Evolutionary conservation across 2,797 vertebrate species (phyloP), one percentile per base, ranked within the genome.

Genomic region (Neopelma chrysocephalum): DNA sequence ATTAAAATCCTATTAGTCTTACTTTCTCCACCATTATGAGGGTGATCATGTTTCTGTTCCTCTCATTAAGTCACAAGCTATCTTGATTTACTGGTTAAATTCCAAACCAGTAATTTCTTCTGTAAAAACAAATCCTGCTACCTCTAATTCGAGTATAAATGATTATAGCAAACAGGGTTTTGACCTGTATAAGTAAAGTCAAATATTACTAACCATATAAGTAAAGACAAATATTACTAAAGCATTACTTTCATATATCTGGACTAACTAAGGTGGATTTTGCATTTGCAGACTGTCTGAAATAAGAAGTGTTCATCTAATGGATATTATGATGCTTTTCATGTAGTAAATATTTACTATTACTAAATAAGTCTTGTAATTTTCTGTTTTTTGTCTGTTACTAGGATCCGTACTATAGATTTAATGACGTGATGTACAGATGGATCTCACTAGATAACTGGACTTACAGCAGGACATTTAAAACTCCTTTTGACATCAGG

Each of bases 371-470:
- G 34, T 91, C 20, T 34, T 80, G 12, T 88, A 27, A 89, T 93
- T 88, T 94, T 72, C 82, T 73, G 89, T 70, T 97, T 87, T 96
- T 95, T 50, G 4, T 84, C 54, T 85, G 43, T 91, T 92, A 43
- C 57, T 88, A 99, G 99, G 99, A 99, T 90, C 99, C 98, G 3
- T 99, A 99, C 96, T 99, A 98, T 87, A 98, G 99, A 93, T 99
- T 99, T 97, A 99, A 99, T 91, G 99, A 99, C n/a, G 65, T 99
- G 81, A 90, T 96, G 20, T 99, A 99, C 91, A 98, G 98, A 51
- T 99, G 99, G 99, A 98, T 99, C 34, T 98, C 98, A 13, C 90
- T 98, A 47, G 98, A 99, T 90, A 99, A 99, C 97, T 99, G 99
- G 99, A 99, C 98, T 9, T 99, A 99, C 87, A 98, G 98, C 17